Evolutionary conservation across 1,140 invertebrate species (phyloP).

Genomic region (Nylanderia fulva): DNA sequence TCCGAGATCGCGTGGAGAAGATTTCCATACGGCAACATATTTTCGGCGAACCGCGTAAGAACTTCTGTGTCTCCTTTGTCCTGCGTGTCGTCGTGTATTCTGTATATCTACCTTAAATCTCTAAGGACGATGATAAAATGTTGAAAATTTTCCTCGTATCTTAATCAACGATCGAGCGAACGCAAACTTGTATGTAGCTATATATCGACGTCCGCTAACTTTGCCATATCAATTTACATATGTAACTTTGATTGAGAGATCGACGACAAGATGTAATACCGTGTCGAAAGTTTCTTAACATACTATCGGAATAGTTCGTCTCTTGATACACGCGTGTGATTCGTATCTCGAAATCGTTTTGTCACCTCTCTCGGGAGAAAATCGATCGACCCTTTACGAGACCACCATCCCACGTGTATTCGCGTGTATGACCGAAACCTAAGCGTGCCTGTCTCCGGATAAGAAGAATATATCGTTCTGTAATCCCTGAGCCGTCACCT

Average conservation of each 20-base stretch:
- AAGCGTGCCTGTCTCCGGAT: background rate
- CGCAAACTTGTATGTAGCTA: too few relatives aligned
- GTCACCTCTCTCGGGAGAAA: background rate
- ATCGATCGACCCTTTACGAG: constrained; percentile 3
- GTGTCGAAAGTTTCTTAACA: background rate
- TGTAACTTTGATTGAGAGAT: background rate
- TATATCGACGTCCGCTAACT: background rate
- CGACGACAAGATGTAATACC: background rate
- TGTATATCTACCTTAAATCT: background rate
- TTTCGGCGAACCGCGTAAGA: background rate
- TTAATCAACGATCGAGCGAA: background rate
- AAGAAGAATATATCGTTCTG: constrained; percentile 8
- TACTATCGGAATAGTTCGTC: too few relatives aligned
- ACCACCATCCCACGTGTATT: background rate
- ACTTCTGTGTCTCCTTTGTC: constrained; percentile 6
- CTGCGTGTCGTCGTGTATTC: background rate
- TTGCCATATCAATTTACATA: background rate
- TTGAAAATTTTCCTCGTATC: constrained; percentile 8
- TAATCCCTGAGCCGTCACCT: background rate
- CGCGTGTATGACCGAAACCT: background rate
- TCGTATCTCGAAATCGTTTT: too few relatives aligned
- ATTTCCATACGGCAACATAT: constrained; percentile 22
- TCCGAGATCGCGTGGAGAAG: background rate
- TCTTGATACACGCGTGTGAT: too few relatives aligned
- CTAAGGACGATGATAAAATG: constrained; percentile 4